Conservation (phyloP, 2,888 invertebrate species). For the Cheilosia vulpina region DNA sequence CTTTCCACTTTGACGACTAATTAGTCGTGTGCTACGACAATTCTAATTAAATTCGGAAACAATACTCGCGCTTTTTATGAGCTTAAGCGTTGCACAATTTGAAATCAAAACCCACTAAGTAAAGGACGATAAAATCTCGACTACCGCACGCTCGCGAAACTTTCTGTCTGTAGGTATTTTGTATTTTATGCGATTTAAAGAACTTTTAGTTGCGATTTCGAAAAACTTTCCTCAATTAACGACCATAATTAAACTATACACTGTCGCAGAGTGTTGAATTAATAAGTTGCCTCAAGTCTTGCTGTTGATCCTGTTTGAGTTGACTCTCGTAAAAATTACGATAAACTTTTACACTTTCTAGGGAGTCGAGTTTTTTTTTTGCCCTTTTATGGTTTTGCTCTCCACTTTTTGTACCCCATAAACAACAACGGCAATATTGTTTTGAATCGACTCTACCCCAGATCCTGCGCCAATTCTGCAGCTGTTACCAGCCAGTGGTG, state of each 20-base stretch:
- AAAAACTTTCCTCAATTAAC: constrained; percentile 70
- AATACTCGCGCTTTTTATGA: background rate
- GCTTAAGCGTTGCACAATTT: background rate
- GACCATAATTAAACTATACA: constrained; percentile 67
- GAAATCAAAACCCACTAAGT: background rate
- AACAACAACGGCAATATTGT: constrained; percentile 55
- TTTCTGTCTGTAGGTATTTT: constrained; percentile 18
- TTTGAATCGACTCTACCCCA: constrained; percentile 10
- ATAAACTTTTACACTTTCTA: constrained; percentile 69
- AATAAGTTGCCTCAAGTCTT: constrained; percentile 52
- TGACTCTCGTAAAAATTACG: constrained; percentile 56
- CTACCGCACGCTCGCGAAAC: constrained; percentile 20
- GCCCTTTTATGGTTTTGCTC: background rate
- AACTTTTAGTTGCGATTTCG: constrained; percentile 63
- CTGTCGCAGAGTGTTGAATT: constrained; percentile 26
- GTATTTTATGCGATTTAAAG: constrained; percentile 47
- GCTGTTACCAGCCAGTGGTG: constrained; percentile 58
- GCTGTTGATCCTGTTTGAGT: constrained; percentile 40
- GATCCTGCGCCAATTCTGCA: no score
- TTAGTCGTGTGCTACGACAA: background rate
- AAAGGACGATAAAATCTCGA: constrained; percentile 56
- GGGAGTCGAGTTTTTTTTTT: constrained; percentile 23
- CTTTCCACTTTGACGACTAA: background rate
- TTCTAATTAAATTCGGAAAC: constrained; percentile 29
- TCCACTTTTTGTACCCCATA: constrained; percentile 53